Base-by-base conservation (phyloP, 2,797 vertebrate species). In the Poeciliopsis paucimaculata region DNA sequence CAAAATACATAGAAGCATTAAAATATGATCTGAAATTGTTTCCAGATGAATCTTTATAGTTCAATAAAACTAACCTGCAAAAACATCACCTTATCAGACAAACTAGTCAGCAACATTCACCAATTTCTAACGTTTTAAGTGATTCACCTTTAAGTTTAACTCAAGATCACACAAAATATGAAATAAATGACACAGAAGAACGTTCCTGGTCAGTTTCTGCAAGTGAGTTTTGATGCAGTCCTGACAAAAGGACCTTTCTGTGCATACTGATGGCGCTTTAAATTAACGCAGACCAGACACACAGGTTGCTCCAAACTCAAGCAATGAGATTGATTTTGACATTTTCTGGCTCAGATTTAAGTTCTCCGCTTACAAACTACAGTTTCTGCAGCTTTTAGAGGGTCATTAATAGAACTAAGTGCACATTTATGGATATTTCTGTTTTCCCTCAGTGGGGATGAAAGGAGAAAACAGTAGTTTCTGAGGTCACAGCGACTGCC, bases 211-310 rank as follows among this genome's bases (percentile, higher is more conserved):
- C 34, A 73, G 84, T 82, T 89, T 87, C 70, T 82, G 78, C 53
- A 84, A 84, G 82, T 60, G n/a, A 39, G 78, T 83, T 89, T 89
- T 87, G 87, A 83, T 86, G 83, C 75, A 82, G 82, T 91, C 89
- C 89, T 78, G 77, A 91, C 92, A 87, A 86, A 41, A 41, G 68
- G 23, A 80, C 15, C 12, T 55, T 78, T 89, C 89, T 87, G 80
- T 73, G 72, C 82, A 87, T 79, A 41, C 47, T 2, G 0, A 68
- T 70, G n/a, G 46, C 60, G 57, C 76, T 80, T 74, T 36, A 80
- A 77, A 88, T 43, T 16, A 81, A 82, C 72, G 47, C 55, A 80
- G 79, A 88, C 82, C 81, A 75, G n/a, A 83, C 64, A 77, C 47
- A 79, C 4, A 41, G 57, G 82, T 34, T 46, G 41, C 73, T 85